These are phyloP conservation scores for Eptatretus burgeri DNA, from an alignment of 2,113 vertebrate genomes.

Conservation along the genomic window DNA sequence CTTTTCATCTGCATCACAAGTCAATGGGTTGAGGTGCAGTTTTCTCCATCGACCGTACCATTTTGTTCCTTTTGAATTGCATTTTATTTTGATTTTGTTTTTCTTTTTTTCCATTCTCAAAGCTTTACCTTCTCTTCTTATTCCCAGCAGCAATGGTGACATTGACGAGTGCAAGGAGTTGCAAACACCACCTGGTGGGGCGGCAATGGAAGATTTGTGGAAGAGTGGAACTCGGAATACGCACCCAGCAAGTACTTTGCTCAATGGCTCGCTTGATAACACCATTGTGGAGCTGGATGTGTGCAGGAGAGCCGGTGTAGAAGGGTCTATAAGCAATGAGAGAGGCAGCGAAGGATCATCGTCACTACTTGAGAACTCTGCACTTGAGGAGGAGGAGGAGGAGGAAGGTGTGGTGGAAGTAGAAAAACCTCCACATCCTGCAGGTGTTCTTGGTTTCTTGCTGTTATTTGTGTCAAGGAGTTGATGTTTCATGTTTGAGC, in stretches of 20 bases:
- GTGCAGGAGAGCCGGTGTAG: conserved; percentile 26
- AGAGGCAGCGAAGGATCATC: not conserved
- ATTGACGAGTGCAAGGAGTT: not conserved
- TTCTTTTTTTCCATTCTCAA: not conserved
- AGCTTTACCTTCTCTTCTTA: not conserved
- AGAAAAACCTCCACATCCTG: conserved; percentile 1
- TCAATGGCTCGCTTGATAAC: conserved; percentile 27
- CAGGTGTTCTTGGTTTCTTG: not conserved
- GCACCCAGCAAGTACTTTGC: not conserved
- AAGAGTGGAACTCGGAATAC: not conserved
- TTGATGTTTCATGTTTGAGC: no score
- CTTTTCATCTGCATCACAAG: conserved; percentile 32
- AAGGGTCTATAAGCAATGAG: not conserved
- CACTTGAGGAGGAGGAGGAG: not conserved
- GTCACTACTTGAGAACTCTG: not conserved
- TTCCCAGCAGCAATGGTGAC: not conserved
- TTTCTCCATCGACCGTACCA: not conserved
- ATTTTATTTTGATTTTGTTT: not conserved
- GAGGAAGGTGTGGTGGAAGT: not conserved
- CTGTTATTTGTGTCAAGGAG: no score
- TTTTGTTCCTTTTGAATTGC: not conserved
- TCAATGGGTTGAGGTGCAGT: conserved; percentile 43
- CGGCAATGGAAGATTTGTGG: not conserved
- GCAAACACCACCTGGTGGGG: not conserved
- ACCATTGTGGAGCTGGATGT: conserved; percentile 51